Evolutionary conservation across 2,888 invertebrate genomes (phyloP), one percentile per base, ranked within the genome.

Genomic region (Euphydryas editha): DNA sequence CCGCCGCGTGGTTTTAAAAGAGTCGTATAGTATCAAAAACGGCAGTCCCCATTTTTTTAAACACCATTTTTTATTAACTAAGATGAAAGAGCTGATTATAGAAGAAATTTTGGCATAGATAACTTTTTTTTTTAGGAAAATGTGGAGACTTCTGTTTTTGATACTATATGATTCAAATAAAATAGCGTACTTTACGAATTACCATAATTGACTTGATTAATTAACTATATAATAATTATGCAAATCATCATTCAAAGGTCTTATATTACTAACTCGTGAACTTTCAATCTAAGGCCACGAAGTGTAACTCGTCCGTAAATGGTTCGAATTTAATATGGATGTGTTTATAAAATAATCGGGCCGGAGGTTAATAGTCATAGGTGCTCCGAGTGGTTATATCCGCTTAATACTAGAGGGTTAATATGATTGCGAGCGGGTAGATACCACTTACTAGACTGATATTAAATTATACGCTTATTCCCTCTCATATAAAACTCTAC

Each of bases 341-440:
- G 54, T 59, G 64, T 67, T 61, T 67, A 64, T 69, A 67, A 62
- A 64, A 69, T 69, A 69, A 67, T 69, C 67, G 62, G 61, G 44
- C 44, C 59, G 42, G 46, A 59, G 62, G 59, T 65, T 67, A 67
- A 59, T 69, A 67, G 62, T 67, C 51, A 63, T 59, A 65, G 55
- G 61, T 71, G 62, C 68, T 68, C 60, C 20, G 62, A 71, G 63
- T 68, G 63, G 61, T 68, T 65, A 69, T 67, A 73, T 72, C 67
- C 72, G 70, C 55, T 71, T 70, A 62, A 69, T 67, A 64, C 72
- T 58, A 59, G 44, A 58, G 57, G 68, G 58, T 67, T 71, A 70
- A 68, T 73, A 44, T 65, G 62, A 72, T 73, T 70, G 68, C 69
- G 58, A 62, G 56, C 47, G 61, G 54, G 59, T 54, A 67, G 68